phyloP scores from a whole-genome alignment of 2,888 invertebrate species.

The Junonia oenone region DNA sequence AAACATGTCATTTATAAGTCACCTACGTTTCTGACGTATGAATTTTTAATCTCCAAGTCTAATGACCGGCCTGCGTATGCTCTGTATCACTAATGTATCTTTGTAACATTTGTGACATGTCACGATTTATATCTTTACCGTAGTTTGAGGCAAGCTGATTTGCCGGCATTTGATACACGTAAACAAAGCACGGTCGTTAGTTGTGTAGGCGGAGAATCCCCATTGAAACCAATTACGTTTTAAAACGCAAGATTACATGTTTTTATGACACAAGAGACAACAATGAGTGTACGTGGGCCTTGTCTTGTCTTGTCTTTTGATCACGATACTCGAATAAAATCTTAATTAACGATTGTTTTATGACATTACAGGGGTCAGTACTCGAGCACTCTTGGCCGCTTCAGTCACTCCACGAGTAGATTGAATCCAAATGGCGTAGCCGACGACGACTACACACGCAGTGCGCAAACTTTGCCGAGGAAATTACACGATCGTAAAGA shows the following conservation, averaged over 20 bases:
- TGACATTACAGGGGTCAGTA: conserved; percentile 82
- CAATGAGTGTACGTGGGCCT: conserved; percentile 63
- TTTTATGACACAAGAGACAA: conserved; percentile 58
- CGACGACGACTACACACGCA: conserved; percentile 78
- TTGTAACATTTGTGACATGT: conserved; percentile 12
- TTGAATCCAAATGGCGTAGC: conserved; percentile 78
- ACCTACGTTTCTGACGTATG: background rate
- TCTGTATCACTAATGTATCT: conserved; percentile 16
- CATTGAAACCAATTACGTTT: conserved; percentile 66
- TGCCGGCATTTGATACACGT: conserved; percentile 37
- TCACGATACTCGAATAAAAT: conserved; percentile 48
- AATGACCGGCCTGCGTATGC: conserved; percentile 2
- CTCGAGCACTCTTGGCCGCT: conserved; percentile 87
- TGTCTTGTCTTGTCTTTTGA: conserved; percentile 38
- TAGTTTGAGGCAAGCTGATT: conserved; percentile 13
- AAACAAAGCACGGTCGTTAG: conserved; percentile 63
- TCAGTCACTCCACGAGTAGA: conserved; percentile 90
- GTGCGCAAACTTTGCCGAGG: conserved; percentile 88
- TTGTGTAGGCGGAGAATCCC: conserved; percentile 61
- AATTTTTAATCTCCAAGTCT: conserved; percentile 5
- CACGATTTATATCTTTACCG: conserved; percentile 16
- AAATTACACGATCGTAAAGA: conserved; percentile 78
- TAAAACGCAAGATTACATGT: conserved; percentile 55
- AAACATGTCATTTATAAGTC: conserved; percentile 15
- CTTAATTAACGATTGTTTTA: conserved; percentile 39